These are phyloP conservation scores for Chrysopa pallens DNA, from an alignment of 1,140 invertebrate species.

Conservation along the genomic window DNA sequence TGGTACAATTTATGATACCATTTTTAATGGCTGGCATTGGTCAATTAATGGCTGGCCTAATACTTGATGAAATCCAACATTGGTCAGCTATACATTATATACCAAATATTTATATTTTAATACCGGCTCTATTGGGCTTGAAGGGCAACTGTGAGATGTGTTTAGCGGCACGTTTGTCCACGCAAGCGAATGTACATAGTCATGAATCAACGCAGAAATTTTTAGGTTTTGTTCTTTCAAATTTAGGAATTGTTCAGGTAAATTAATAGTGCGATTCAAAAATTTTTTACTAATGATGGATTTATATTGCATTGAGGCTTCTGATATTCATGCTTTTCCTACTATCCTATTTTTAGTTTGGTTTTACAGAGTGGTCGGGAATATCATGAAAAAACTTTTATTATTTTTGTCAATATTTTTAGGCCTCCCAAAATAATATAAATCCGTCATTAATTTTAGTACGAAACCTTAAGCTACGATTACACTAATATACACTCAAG, in stretches of 20 bases:
- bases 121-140: constrained; percentile 81
- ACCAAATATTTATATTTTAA: constrained; percentile 74
- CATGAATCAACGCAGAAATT: constrained; percentile 47
- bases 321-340: not conserved
- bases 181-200: constrained; percentile 73
- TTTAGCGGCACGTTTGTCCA: constrained; percentile 81
- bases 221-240: constrained; percentile 70
- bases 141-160: constrained; percentile 98
- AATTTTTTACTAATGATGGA: not conserved
- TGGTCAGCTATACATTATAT: constrained; percentile 69
- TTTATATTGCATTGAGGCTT: not conserved
- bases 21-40: too few species aligned
- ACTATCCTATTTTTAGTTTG: not conserved
- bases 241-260: constrained; percentile 78
- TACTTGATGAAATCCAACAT: constrained; percentile 28
- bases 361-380: not conserved
- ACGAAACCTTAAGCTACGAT: too few species aligned
- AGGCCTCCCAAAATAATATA: too few species aligned
- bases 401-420: too few species aligned
- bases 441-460: too few species aligned
- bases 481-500: too few species aligned
- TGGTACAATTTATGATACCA: too few species aligned
- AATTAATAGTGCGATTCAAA: constrained; percentile 1
- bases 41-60: too few species aligned
- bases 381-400: too few species aligned